A percentile compares a stretch with the other conserved stretches of the same genome.
phyloP scores from a whole-genome alignment of 2,797 vertebrate genomes.

The Hirundo rustica region DNA sequence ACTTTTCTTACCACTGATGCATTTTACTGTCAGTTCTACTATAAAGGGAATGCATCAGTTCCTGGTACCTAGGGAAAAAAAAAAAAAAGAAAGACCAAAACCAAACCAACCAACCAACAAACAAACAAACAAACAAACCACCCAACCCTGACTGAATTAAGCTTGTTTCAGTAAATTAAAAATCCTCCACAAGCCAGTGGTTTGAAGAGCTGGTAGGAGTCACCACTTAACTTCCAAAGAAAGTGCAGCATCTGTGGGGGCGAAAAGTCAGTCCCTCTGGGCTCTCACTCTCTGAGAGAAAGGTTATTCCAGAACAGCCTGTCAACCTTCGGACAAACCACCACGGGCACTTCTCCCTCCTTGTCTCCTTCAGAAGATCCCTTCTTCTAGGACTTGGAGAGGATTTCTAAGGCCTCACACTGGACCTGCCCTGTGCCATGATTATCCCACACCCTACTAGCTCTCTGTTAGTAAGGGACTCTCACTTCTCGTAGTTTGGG shows the following conservation, averaged over 20 bases:
- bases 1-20: neutral
- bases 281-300: slow-evolving; percentile 13
- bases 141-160: neutral
- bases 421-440: neutral
- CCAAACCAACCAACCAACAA: too few relatives aligned
- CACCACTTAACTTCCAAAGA: neutral
- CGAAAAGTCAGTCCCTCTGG: neutral
- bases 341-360: neutral
- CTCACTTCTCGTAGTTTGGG: neutral
- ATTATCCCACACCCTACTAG: neutral
- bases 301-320: slow-evolving; percentile 19
- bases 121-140: too few relatives aligned
- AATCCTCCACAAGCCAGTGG: neutral
- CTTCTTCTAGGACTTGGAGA: neutral
- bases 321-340: slow-evolving; percentile 7
- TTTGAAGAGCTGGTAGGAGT: slow-evolving; percentile 20
- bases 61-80: neutral
- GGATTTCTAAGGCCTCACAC: neutral
- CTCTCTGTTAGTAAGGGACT: neutral
- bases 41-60: neutral
- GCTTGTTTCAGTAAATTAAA: slow-evolving; percentile 36
- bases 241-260: neutral
- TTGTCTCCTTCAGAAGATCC: neutral
- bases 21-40: slow-evolving; percentile 9
- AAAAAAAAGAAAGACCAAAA: too few relatives aligned